Evolutionary conservation across 2,797 vertebrate species (phyloP).

Genomic region (Varecia variegata): DNA sequence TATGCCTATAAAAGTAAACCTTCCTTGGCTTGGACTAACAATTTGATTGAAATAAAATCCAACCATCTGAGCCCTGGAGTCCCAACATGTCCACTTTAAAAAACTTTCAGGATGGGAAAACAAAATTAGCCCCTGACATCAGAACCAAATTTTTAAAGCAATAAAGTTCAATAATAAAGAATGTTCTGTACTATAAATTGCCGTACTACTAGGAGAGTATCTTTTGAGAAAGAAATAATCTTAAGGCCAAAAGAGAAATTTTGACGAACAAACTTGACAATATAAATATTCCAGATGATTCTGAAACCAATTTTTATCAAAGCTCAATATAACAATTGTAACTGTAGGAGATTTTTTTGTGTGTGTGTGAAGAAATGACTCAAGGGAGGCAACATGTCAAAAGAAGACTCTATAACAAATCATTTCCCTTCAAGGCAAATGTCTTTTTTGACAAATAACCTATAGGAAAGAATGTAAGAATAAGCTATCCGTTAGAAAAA

Average conservation of each 20-base stretch:
- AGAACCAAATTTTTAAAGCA: conserved; percentile 35
- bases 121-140: neutral
- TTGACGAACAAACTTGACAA: conserved; percentile 24
- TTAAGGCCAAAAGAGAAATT: neutral
- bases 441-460: conserved; percentile 21
- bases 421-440: conserved; percentile 1
- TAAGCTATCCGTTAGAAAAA: neutral
- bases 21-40: neutral
- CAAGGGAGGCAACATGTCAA: neutral
- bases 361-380: neutral
- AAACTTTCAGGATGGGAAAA: neutral
- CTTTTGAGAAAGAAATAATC: neutral
- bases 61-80: neutral
- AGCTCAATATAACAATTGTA: neutral
- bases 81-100: neutral
- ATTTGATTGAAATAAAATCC: conserved; percentile 4
- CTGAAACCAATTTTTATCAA: conserved; percentile 15
- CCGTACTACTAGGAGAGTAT: neutral
- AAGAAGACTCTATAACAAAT: neutral
- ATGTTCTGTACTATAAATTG: neutral
- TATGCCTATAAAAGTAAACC: neutral
- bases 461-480: neutral
- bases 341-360: neutral
- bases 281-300: conserved; percentile 26
- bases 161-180: neutral